Conservation (phyloP, 2,888 invertebrate species). For the Choreutis nemorana region DNA sequence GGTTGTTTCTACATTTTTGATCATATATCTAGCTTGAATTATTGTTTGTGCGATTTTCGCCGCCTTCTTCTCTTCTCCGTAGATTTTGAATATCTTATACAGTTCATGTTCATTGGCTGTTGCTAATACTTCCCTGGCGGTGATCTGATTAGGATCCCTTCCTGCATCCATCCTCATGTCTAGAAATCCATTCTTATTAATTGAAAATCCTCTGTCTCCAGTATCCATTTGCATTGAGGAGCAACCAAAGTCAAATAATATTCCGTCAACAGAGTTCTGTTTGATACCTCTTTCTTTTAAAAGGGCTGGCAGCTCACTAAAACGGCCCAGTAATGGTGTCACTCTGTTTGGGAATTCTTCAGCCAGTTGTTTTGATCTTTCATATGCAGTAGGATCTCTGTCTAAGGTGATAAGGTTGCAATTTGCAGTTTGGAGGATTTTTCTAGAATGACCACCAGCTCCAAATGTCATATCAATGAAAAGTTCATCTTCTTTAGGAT, state of each 20-base stretch:
- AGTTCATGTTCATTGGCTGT: constrained; percentile 80
- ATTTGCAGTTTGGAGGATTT: constrained; percentile 72
- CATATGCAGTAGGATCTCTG: constrained; percentile 83
- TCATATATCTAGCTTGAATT: constrained; percentile 80
- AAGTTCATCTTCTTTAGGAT: constrained; percentile 68
- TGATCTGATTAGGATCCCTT: constrained; percentile 73
- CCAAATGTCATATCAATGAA: constrained; percentile 97
- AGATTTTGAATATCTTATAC: constrained; percentile 83
- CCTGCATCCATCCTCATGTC: constrained; percentile 96
- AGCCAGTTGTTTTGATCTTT: constrained; percentile 71
- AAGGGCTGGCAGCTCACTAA: constrained; percentile 83
- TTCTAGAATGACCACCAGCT: constrained; percentile 87
- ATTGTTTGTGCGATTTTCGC: constrained; percentile 88
- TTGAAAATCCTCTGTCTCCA: constrained; percentile 83
- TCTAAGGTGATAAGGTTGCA: constrained; percentile 83
- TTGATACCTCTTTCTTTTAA: constrained; percentile 66
- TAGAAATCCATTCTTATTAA: constrained; percentile 84
- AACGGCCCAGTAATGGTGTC: constrained; percentile 83
- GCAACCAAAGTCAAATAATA: constrained; percentile 92
- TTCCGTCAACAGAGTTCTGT: constrained; percentile 79
- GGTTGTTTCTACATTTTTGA: constrained; percentile 82
- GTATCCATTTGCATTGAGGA: constrained; percentile 95
- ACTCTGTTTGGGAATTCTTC: constrained; percentile 74
- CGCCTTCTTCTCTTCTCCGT: constrained; percentile 91
- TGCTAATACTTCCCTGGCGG: constrained; percentile 88